phyloP scores from a whole-genome alignment of 2,113 vertebrate genomes.

The Clarias macrocephalus region DNA sequence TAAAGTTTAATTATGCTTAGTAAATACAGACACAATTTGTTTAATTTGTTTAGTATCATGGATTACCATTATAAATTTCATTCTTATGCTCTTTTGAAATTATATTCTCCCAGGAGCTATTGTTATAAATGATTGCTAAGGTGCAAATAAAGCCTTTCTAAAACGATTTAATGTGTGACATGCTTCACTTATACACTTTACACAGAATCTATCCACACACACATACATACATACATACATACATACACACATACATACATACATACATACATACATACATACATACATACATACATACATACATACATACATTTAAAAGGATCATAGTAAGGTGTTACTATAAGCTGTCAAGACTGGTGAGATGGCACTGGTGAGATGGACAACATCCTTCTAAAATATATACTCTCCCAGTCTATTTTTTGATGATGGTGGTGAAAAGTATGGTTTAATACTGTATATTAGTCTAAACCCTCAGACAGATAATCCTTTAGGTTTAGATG shows the following conservation, averaged over 20 bases:
- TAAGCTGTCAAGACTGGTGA: background rate
- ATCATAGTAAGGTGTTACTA: background rate
- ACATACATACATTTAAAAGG: background rate
- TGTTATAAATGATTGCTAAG: background rate
- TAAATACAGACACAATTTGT: background rate
- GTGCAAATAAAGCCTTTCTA: conserved; percentile 13
- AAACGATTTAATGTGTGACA: background rate
- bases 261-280: background rate
- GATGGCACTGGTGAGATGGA: background rate
- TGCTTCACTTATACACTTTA: background rate
- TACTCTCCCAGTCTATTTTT: background rate
- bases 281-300: background rate
- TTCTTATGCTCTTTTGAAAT: background rate
- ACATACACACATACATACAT: background rate
- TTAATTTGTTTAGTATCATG: background rate
- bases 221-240: background rate
- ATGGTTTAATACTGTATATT: background rate
- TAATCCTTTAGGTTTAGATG: background rate
- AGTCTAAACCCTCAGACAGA: background rate
- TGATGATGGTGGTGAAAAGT: background rate
- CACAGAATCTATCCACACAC: background rate
- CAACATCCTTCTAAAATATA: background rate
- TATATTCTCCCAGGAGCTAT: background rate
- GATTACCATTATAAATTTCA: background rate
- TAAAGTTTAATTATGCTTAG: background rate